A percentile compares a stretch with the other conserved stretches of the same genome.
These are phyloP conservation scores for Latrodectus hesperus DNA, from an alignment of 2,888 invertebrate genomes.

Conservation along the genomic window DNA sequence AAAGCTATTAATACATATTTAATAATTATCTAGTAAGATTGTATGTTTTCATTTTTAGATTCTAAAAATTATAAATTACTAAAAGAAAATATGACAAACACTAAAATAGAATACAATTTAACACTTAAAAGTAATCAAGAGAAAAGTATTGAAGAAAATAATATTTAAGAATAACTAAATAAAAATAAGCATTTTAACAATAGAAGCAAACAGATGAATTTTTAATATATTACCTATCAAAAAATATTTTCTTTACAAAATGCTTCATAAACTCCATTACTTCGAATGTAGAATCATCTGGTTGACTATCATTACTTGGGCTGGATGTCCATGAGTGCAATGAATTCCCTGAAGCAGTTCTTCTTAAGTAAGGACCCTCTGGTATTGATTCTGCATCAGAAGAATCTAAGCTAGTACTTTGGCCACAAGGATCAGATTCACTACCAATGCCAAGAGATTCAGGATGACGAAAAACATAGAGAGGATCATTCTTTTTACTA, in stretches of 20 bases:
- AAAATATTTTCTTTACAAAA: slow-evolving; percentile 81
- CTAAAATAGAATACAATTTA: no score
- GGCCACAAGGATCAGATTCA: slow-evolving; percentile 77
- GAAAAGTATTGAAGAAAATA: no score
- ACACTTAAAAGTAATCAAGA: no score
- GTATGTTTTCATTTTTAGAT: no score
- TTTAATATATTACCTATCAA: slow-evolving; percentile 74
- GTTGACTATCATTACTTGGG: slow-evolving; percentile 79
- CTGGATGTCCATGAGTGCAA: slow-evolving; percentile 78
- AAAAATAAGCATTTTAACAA: no score
- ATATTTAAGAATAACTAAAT: no score
- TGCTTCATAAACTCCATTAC: slow-evolving; percentile 81
- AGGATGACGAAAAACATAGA: slow-evolving; percentile 68
- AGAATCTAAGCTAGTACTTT: slow-evolving; percentile 80
- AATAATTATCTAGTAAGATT: no score
- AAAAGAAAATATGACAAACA: no score
- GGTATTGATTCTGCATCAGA: slow-evolving; percentile 70
- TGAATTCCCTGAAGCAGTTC: slow-evolving; percentile 79
- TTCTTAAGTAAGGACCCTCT: slow-evolving; percentile 64
- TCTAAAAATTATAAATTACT: no score
- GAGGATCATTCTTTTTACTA: slow-evolving; percentile 63
- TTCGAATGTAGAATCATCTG: slow-evolving; percentile 79
- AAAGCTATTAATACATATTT: no score
- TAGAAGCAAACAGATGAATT: no score
- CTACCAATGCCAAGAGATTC: slow-evolving; percentile 70